Base-by-base conservation (phyloP, 2,888 invertebrate genomes). In the Notodonta dromedarius region DNA sequence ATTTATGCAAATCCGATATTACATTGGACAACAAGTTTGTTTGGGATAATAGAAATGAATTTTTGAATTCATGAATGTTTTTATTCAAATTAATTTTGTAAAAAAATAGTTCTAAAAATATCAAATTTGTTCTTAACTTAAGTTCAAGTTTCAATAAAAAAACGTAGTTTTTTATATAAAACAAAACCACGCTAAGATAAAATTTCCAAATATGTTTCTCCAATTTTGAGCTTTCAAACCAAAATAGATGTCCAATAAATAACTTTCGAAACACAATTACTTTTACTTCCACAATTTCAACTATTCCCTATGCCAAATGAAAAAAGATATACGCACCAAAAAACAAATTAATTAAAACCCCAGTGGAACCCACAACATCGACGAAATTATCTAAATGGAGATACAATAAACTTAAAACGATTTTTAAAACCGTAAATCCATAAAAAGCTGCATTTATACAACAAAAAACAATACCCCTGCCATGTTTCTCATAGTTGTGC, bases 401-500 rank as follows among this genome's bases (percentile, higher is more conserved):
- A 89, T 80, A 87, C 88, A 90, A 92, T 91, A 90, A 89, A 91
- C 83, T 85, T 66, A 72, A 78, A 83, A 82, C 76, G 69, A 68
- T 77, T 80, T 50, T 79, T 67, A 59, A 78, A 85, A 79, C 69
- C 75, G 66, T 69, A 77, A 80, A 75, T 71, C 68, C 60, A 72
- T 70, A 84, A 86, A 86, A 85, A 83, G 78, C 64, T 67, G 66
- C 65, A 62, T 73, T 70, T 76, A 63, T 61, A 63, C 54, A 16
- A 80, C 80, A 91, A 91, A 91, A 91, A 90, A 89, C 87, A 88
- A 88, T 88, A 78, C 84, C 87, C 74, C 86, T 77, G 81, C 88
- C 77, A 86, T 81, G 87, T 84, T 90, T 87, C 91, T 87, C 90
- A 91, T 89, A 91, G 89, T 84, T 83, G 77, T 84, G 81, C 86